Conservation (phyloP, 53 echinoderm and acorn worm genomes). For the Echinarachnius parma region DNA sequence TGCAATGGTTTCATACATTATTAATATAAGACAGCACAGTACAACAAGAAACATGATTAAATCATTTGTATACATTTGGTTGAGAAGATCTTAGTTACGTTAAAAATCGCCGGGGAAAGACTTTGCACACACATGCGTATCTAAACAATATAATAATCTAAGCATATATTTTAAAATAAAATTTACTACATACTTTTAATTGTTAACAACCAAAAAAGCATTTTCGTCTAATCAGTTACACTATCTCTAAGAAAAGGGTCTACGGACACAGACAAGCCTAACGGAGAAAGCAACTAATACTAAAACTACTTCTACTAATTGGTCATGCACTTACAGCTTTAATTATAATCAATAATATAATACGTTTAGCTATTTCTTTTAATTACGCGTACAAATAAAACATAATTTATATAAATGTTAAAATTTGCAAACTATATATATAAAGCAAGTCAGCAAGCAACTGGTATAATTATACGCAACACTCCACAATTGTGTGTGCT, state of each 20-base stretch:
- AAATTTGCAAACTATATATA: too few species aligned
- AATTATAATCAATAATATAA: not conserved
- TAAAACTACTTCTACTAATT: slow-evolving; percentile 16
- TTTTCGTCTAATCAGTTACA: slow-evolving; percentile 21
- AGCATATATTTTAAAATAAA: not conserved
- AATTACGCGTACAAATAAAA: too few species aligned
- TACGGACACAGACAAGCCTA: not conserved
- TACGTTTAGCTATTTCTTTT: too few species aligned
- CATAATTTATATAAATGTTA: too few species aligned
- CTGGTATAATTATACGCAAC: too few species aligned
- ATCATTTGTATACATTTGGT: not conserved
- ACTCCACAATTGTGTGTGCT: too few species aligned
- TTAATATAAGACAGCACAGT: too few species aligned
- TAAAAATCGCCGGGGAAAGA: slow-evolving; percentile 21
- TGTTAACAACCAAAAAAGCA: not conserved
- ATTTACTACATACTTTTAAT: not conserved
- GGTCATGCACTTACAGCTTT: slow-evolving; percentile 7
- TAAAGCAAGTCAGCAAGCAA: too few species aligned
- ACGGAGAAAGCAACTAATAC: slow-evolving; percentile 26
- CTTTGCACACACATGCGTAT: slow-evolving; percentile 16
- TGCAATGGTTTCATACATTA: too few species aligned
- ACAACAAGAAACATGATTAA: too few species aligned
- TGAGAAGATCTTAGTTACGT: slow-evolving; percentile 1
- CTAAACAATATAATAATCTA: not conserved
- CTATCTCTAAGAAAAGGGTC: slow-evolving; percentile 27